Percentiles rank a stretch among this genome's conserved stretches.
phyloP scores from a whole-genome alignment of 2,113 vertebrate genomes.

The Spilogale gracilis region DNA sequence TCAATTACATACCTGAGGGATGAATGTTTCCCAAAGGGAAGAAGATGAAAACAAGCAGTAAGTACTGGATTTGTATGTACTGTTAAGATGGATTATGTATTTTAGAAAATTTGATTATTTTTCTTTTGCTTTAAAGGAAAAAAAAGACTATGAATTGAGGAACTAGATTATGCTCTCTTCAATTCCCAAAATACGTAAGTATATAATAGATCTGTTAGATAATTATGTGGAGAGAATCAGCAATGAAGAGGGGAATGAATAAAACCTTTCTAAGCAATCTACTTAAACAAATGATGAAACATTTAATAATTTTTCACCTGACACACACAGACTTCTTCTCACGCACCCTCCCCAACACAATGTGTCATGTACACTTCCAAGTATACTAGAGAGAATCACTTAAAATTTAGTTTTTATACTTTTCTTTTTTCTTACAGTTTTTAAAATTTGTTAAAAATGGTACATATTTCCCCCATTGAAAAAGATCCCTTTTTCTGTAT shows the following conservation, averaged over 20 bases:
- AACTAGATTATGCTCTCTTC: background rate
- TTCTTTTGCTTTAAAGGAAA: conserved; percentile 53
- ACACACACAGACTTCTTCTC: background rate
- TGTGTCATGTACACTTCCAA: background rate
- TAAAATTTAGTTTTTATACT: conserved; percentile 39
- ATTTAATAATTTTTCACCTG: background rate
- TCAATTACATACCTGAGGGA: background rate
- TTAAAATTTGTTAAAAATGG: background rate
- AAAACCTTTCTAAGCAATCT: conserved; percentile 41
- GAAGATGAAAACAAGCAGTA: conserved; percentile 42
- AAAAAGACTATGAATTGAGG: conserved; percentile 6
- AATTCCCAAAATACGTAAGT: conserved; percentile 50
- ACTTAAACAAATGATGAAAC: conserved; percentile 45
- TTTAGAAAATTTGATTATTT: conserved; percentile 54
- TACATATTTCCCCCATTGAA: background rate
- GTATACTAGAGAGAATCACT: background rate
- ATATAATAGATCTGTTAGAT: conserved; percentile 5
- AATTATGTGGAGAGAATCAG: conserved; percentile 5
- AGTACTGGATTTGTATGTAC: background rate
- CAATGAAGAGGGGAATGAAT: background rate
- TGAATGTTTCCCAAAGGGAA: conserved; percentile 42
- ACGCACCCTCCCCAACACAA: too few species aligned
- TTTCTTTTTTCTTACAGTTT: background rate
- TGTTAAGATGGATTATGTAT: conserved; percentile 37
- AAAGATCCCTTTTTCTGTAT: background rate